Conservation (phyloP, 2,113 vertebrate genomes). For the Ochotona curzoniae region DNA sequence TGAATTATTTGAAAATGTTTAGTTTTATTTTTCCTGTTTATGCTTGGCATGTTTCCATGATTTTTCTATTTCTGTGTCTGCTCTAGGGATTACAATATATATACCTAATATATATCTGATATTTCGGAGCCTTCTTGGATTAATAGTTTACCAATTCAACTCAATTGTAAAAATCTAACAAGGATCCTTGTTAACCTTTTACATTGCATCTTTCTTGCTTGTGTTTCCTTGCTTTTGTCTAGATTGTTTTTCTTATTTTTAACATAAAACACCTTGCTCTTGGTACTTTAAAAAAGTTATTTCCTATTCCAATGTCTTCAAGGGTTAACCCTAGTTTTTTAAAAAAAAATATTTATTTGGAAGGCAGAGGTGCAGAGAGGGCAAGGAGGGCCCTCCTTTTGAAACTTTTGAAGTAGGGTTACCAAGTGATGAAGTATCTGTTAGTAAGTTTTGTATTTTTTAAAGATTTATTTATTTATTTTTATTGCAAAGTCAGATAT, state of each 20-base stretch:
- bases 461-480: not conserved
- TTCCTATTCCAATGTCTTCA: no score
- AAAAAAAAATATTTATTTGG: no score
- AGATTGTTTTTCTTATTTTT: not conserved
- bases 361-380: no score
- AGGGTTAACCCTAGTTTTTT: no score
- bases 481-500: no score
- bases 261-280: no score
- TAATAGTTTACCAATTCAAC: conserved; percentile 19
- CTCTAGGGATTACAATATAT: not conserved
- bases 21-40: not conserved
- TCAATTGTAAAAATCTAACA: not conserved
- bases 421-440: not conserved
- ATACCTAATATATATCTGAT: not conserved
- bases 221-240: not conserved
- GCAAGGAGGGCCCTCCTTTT: no score
- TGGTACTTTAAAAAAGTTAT: no score
- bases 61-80: not conserved
- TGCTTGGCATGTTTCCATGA: not conserved
- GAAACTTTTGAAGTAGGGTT: not conserved
- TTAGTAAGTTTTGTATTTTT: not conserved
- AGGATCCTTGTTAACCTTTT: not conserved
- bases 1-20: not conserved
- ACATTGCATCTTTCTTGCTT: not conserved
- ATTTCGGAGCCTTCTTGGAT: not conserved